These are phyloP conservation scores for Drosophila lacertosa DNA, from an alignment of 1,140 invertebrate genomes.

Conservation along the genomic window DNA sequence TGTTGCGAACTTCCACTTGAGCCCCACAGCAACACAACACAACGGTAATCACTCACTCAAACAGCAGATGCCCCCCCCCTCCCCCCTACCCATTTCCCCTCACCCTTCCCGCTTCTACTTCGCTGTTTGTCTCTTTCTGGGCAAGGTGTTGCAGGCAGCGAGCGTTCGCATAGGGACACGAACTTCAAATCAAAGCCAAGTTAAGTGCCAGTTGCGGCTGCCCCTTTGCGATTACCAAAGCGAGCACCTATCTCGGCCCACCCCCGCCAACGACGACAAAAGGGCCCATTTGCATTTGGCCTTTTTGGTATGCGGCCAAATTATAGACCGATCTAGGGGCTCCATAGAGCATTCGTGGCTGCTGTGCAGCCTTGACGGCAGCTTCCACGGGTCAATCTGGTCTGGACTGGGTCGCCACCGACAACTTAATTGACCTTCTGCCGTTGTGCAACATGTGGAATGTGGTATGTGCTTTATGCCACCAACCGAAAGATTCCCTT, in stretches of 20 bases:
- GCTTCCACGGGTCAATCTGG: slow-evolving; percentile 34
- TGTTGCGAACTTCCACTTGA: slow-evolving; percentile 63
- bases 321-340: slow-evolving; percentile 33
- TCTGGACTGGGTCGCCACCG: slow-evolving; percentile 16
- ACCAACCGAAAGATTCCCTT: not conserved
- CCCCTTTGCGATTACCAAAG: slow-evolving; percentile 16
- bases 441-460: slow-evolving; percentile 11
- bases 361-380: slow-evolving; percentile 58
- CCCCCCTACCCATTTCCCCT: not conserved
- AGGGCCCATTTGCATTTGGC: slow-evolving; percentile 70
- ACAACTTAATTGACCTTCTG: slow-evolving; percentile 56
- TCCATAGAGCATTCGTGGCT: slow-evolving; percentile 26
- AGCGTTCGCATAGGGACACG: slow-evolving; percentile 78
- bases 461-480: slow-evolving; percentile 20
- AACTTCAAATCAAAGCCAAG: slow-evolving; percentile 81
- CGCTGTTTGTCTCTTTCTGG: slow-evolving; percentile 10
- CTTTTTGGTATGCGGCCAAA: slow-evolving; percentile 56
- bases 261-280: slow-evolving; percentile 22
- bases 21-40: slow-evolving; percentile 34
- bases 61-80: slow-evolving; percentile 4
- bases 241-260: no score
- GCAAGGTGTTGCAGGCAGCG: slow-evolving; percentile 71
- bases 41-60: slow-evolving; percentile 80
- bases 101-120: no score
- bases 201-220: slow-evolving; percentile 67